These are phyloP conservation scores for Cartodere bifasciata DNA, from an alignment of 2,888 invertebrate genomes.

Conservation along the genomic window DNA sequence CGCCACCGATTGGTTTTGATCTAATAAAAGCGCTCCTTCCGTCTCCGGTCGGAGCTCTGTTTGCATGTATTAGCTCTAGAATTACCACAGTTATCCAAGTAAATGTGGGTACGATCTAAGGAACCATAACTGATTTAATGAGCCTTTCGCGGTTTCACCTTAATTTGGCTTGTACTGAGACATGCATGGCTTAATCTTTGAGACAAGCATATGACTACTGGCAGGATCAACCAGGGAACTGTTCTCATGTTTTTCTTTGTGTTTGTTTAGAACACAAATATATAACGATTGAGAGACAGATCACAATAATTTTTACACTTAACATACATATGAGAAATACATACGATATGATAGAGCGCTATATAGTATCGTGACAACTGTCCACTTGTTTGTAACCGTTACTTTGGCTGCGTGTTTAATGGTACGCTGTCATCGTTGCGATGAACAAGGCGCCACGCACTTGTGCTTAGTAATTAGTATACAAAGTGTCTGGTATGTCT, in stretches of 20 bases:
- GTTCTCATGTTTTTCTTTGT: constrained; percentile 43
- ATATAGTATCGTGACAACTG: too few species aligned
- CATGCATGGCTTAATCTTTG: constrained; percentile 57
- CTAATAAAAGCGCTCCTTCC: constrained; percentile 42
- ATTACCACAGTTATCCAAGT: constrained; percentile 37
- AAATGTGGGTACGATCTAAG: constrained; percentile 39
- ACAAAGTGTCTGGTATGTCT: too few species aligned
- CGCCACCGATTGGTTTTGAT: constrained; percentile 40
- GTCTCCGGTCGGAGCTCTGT: constrained; percentile 37
- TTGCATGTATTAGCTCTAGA: constrained; percentile 56
- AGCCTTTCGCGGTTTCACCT: constrained; percentile 47
- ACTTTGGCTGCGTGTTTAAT: too few species aligned
- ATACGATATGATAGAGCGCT: too few species aligned
- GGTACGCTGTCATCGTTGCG: too few species aligned
- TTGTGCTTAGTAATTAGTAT: too few species aligned
- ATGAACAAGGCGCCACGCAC: too few species aligned
- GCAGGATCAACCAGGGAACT: constrained; percentile 44
- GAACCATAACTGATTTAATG: constrained; percentile 48
- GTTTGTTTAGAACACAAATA: too few species aligned
- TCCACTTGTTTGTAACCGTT: too few species aligned
- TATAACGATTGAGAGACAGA: too few species aligned
- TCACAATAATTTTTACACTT: too few species aligned
- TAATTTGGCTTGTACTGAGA: constrained; percentile 46
- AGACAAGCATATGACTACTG: constrained; percentile 53
- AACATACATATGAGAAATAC: too few species aligned